A percentile compares a stretch with the other conserved stretches of the same genome.
Conservation (phyloP, 2,113 vertebrate genomes). For the Hippopotamus amphibius region DNA sequence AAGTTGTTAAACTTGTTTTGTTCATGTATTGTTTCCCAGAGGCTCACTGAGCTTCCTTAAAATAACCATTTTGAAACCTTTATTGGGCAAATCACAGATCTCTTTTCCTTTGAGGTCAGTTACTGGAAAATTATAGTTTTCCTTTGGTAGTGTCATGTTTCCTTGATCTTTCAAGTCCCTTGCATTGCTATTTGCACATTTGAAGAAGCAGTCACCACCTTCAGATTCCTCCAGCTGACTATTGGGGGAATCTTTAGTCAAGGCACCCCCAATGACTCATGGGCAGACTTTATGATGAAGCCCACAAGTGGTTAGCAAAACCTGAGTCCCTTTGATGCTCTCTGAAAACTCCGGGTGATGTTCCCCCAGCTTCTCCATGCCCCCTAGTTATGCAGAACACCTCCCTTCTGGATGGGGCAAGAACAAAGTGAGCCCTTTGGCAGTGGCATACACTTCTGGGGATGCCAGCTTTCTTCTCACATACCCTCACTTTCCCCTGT, state of each 20-base stretch:
- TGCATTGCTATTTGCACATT: too few relatives aligned
- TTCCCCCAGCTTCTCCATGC: background rate
- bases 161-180: background rate
- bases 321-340: background rate
- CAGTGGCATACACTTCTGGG: background rate
- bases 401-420: background rate
- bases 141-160: background rate
- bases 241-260: too few relatives aligned
- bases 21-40: too few relatives aligned
- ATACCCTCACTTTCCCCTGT: background rate
- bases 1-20: too few relatives aligned
- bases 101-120: background rate
- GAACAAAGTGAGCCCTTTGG: background rate
- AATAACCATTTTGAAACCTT: background rate
- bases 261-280: too few relatives aligned
- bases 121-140: background rate
- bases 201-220: too few relatives aligned
- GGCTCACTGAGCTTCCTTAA: too few relatives aligned
- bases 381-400: background rate
- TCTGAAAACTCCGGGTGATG: background rate
- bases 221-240: too few relatives aligned
- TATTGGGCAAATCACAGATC: background rate
- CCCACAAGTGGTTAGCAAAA: background rate
- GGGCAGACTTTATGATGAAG: too few relatives aligned
- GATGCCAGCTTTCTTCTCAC: background rate